Conservation (phyloP, 2,797 vertebrate species). For the Podarcis lilfordi region DNA sequence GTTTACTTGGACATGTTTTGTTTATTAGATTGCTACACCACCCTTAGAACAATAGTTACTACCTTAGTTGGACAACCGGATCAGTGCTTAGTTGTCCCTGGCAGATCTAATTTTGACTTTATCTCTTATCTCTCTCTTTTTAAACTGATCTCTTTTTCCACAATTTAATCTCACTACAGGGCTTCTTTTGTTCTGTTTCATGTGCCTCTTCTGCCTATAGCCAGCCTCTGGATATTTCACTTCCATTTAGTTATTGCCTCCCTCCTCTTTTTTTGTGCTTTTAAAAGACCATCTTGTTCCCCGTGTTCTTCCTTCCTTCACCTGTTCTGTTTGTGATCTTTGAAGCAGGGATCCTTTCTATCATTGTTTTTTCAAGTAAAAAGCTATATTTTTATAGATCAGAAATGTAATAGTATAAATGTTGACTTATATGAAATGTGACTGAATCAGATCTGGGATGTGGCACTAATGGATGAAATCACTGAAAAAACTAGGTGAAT, state of each 20-base stretch:
- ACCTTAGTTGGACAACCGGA: neutral
- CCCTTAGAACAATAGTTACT: neutral
- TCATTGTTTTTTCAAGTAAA: neutral
- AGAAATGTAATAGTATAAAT: accelerated
- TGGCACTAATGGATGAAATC: no score
- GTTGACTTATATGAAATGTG: no score
- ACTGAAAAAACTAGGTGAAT: no score
- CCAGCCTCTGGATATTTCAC: neutral
- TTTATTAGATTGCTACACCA: neutral
- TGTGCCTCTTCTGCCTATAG: neutral
- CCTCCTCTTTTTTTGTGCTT: neutral
- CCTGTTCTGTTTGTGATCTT: neutral
- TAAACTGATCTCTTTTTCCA: neutral
- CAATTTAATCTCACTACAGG: neutral
- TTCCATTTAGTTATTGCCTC: neutral
- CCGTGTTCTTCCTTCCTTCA: neutral
- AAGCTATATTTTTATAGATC: neutral
- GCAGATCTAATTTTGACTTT: neutral
- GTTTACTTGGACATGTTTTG: neutral
- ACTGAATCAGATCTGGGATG: no score
- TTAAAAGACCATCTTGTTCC: neutral
- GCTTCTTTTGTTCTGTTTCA: neutral
- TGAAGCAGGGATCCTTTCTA: neutral
- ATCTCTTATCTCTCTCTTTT: neutral
- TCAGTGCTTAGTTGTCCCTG: neutral